phyloP scores from a whole-genome alignment of 2,797 vertebrate genomes.

The Rhincodon typus region DNA sequence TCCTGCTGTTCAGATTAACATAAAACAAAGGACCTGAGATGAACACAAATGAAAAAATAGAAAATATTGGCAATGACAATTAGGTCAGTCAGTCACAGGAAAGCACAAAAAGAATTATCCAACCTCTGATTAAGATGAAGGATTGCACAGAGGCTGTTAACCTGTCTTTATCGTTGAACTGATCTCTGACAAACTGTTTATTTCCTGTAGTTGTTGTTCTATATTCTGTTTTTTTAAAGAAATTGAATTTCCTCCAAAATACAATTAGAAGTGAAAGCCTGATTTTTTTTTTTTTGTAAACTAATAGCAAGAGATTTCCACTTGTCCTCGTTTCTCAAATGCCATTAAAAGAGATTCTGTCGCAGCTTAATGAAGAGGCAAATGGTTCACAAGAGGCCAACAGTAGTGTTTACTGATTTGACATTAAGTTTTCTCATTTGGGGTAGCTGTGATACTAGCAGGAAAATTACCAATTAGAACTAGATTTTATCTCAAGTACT shows the following conservation, averaged over 20 bases:
- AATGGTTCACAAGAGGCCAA: background rate
- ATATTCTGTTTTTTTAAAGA: background rate
- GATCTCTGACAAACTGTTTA: background rate
- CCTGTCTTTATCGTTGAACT: background rate
- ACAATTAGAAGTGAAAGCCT: background rate
- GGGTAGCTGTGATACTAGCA: too few species aligned
- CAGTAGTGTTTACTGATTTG: background rate
- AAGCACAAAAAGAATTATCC: background rate
- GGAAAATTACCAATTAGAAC: conserved; percentile 8
- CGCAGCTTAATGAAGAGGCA: background rate
- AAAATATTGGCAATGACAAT: background rate
- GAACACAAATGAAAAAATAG: background rate
- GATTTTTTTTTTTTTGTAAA: background rate
- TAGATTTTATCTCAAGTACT: background rate
- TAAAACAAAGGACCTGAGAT: background rate
- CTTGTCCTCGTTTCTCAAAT: background rate
- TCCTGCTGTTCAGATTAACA: background rate
- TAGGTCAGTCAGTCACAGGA: background rate
- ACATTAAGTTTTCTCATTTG: background rate
- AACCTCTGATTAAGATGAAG: background rate
- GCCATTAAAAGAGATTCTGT: background rate
- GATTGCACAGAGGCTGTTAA: background rate
- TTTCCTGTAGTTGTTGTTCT: background rate
- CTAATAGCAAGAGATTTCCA: background rate
- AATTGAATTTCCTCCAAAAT: too few species aligned